A percentile compares a stretch with the other conserved stretches of the same genome.
phyloP scores from a whole-genome alignment of 1,140 invertebrate species.

The Dendrolimus punctatus region DNA sequence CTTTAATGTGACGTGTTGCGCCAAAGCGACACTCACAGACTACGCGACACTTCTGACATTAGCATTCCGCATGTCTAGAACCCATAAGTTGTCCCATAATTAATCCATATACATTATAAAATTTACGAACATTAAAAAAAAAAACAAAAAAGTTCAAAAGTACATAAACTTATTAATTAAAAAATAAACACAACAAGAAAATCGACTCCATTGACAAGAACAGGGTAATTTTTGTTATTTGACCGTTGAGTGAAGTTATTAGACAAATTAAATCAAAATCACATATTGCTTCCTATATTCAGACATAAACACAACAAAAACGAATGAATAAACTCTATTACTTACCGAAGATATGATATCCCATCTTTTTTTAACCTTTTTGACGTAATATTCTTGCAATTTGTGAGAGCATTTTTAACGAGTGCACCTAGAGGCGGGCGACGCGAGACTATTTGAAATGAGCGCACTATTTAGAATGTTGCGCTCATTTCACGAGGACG shows the following conservation, averaged over 20 bases:
- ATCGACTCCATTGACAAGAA: constrained; percentile 5
- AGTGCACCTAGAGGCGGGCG: too few species aligned
- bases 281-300: constrained; percentile 5
- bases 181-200: constrained; percentile 1
- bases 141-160: too few species aligned
- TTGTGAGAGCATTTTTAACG: too few species aligned
- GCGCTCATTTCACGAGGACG: too few species aligned
- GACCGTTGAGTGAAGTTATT: neutral
- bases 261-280: constrained; percentile 4
- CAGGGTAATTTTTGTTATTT: too few species aligned
- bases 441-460: too few species aligned
- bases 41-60: too few species aligned
- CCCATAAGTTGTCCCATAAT: constrained; percentile 3
- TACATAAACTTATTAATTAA: neutral
- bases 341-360: too few species aligned
- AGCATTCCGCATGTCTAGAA: constrained; percentile 2
- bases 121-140: neutral
- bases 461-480: too few species aligned
- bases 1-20: constrained; percentile 4
- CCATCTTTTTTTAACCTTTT: too few species aligned
- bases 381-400: too few species aligned
- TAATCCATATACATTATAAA: constrained; percentile 1
- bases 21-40: constrained; percentile 1
- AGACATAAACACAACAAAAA: neutral
- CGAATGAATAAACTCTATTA: too few species aligned